Evolutionary conservation across 53 echinoderm and acorn worm species (phyloP), one percentile per base, ranked within the genome.

Genomic region (Henricia sp.): DNA sequence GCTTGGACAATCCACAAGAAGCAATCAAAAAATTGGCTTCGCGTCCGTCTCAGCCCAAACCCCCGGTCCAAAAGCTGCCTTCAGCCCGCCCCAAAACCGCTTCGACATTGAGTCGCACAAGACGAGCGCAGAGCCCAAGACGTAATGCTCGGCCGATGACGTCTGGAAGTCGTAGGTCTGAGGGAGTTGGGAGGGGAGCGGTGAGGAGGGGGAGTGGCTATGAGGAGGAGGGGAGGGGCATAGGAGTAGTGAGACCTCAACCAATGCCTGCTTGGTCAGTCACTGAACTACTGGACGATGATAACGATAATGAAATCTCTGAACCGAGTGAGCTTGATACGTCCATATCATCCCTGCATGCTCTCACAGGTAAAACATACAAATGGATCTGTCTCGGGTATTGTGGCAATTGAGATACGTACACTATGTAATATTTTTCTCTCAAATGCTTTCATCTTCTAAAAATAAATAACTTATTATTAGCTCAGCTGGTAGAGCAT

Each of bases 241-340:
- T 48, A 1, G 30, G 34, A 20, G 62, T 44, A 34, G 34, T 46
- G 20, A 44, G 43, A 26, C 46, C 62, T 28, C 46, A 48, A 30
- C 80, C 80, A 2, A 64, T 46, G 21, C 19, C 63, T 12, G 80
- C 85, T 8, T 84, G 85, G 85, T 84, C 85, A 1, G 85, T 57
- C 11, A 70, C 85, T 1, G 85, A 84, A 59, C 46, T 83, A 32
- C 54, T 41, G 0, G 83, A 83, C 16, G 69, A 83, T 52, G 83
- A 52, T 52, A 50, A 64, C 1, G 11, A 42, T 13, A 43, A 42
- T 29, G 64, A 80, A 23, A 63, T 64, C 21, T 64, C 52, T 1
- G 72, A 72, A 16, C 72, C 46, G n/a, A 80, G 80, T 30, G 80
- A 80, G 29, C 28, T 28, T 57, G 80, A 80, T 1, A 48, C 64